These are phyloP conservation scores for Omphaloscelis lunosa DNA, from an alignment of 2,888 invertebrate genomes.

Conservation along the genomic window DNA sequence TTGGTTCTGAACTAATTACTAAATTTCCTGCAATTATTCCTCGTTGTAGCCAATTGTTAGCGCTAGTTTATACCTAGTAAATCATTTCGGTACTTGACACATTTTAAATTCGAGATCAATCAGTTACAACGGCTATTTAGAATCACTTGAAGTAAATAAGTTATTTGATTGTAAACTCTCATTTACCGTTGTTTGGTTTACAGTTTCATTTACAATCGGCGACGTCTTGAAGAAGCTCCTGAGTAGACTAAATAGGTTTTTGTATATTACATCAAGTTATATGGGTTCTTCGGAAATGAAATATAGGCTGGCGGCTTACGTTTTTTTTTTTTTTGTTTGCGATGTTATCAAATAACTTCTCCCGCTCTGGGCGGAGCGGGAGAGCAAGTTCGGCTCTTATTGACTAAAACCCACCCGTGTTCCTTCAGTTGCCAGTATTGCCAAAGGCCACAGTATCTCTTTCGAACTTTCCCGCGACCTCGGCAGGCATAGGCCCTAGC, in stretches of 20 bases:
- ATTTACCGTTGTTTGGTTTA: too few relatives aligned
- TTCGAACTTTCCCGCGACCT: too few relatives aligned
- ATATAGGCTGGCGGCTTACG: not conserved
- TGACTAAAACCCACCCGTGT: too few relatives aligned
- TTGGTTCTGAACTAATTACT: slow-evolving; percentile 39
- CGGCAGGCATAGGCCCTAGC: too few relatives aligned
- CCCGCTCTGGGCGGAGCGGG: too few relatives aligned
- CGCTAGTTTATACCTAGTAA: slow-evolving; percentile 7
- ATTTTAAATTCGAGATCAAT: slow-evolving; percentile 1
- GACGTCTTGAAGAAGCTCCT: not conserved
- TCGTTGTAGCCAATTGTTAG: slow-evolving; percentile 22
- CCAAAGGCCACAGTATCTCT: too few relatives aligned
- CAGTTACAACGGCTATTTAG: not conserved
- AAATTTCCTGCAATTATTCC: slow-evolving; percentile 39
- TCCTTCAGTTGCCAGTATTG: too few relatives aligned
- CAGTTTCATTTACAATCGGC: not conserved
- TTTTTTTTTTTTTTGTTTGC: too few relatives aligned
- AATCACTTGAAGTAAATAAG: not conserved
- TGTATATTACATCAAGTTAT: too few relatives aligned
- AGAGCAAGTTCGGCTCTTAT: too few relatives aligned
- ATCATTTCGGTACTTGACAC: slow-evolving; percentile 12
- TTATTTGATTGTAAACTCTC: not conserved
- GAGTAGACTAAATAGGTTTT: too few relatives aligned
- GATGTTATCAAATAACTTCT: too few relatives aligned
- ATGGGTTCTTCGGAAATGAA: not conserved